A percentile compares a stretch with the other conserved stretches of the same genome.
Conservation (phyloP, 1,140 invertebrate species). For the Polyergus mexicanus region DNA sequence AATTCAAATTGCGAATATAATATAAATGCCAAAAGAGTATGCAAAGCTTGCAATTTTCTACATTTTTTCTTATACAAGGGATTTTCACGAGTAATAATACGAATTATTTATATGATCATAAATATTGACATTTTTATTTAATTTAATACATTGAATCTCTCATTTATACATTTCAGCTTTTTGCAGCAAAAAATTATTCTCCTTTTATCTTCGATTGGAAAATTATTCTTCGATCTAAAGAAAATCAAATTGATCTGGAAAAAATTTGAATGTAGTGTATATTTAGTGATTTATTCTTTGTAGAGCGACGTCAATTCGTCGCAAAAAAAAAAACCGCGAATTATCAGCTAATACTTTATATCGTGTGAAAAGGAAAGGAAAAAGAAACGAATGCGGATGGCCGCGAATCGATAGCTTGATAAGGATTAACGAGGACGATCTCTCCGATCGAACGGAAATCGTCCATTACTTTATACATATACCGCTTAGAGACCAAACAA, state of each 20-base stretch:
- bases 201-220: neutral
- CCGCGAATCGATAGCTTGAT: conserved; percentile 7
- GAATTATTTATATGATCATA: neutral
- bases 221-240: neutral
- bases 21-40: neutral
- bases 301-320: conserved; percentile 10
- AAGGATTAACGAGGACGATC: conserved; percentile 26
- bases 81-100: neutral
- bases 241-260: neutral
- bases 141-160: neutral
- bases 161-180: neutral
- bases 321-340: conserved; percentile 17
- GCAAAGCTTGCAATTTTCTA: neutral
- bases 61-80: neutral
- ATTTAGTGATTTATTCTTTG: neutral
- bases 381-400: neutral
- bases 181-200: neutral
- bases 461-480: conserved; percentile 58
- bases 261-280: neutral
- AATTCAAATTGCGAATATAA: neutral
- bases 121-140: neutral
- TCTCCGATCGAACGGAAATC: conserved; percentile 22
- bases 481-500: conserved; percentile 60
- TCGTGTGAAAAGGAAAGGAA: conserved; percentile 2
- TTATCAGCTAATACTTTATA: neutral